Base-by-base conservation (phyloP, 2,113 vertebrate genomes). In the Stercorarius parasiticus region DNA sequence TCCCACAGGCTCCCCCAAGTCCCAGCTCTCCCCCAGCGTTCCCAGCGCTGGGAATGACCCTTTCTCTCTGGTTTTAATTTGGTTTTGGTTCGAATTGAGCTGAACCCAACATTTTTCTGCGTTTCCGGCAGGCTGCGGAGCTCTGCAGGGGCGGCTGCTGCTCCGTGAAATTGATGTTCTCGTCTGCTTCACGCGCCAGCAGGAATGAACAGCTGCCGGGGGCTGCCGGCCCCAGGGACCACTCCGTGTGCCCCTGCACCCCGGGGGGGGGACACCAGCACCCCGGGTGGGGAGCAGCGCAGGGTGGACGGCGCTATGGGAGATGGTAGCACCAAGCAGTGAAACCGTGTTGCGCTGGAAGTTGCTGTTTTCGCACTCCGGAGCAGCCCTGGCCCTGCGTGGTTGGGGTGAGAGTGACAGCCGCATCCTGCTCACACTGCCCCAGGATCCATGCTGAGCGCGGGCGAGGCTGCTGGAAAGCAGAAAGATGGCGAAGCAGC, bases 151-250 rank as follows among this genome's bases (percentile, higher is more conserved):
- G 91, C 61, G 56, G 89, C 93, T 10, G 56, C 95, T 82, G 93
- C 96, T 89, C 94, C 94, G 56, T 97, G 96, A 97, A 97, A 97
- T 97, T 91, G 94, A 96, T 97, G 96, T 97, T 96, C 95, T 82
- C 10, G 1, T 87, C 79, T 25, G 23, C 89, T 96, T 96, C 94
- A 94, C 13, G 77, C 81, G 2, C 83, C 11, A 2, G 91, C 94
- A 95, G 89, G 91, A 94, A 94, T 93, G 93, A 95, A 93, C 95
- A 97, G 95, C 96, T 97, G 95, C 83, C 3, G 52, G 69, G 93
- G 52, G 73, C 89, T 93, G 88, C 84, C 1, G 13, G 80, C 80
- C 76, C 79, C 25, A 0, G 5, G 62, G 70, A 67, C 81, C 26
- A 43, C 71, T 80, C 67, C 6, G 3, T 42, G 55, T 34, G 36